phyloP scores from a whole-genome alignment of 64 coral and sea anemone species.

The Pocillopora damicornis region DNA sequence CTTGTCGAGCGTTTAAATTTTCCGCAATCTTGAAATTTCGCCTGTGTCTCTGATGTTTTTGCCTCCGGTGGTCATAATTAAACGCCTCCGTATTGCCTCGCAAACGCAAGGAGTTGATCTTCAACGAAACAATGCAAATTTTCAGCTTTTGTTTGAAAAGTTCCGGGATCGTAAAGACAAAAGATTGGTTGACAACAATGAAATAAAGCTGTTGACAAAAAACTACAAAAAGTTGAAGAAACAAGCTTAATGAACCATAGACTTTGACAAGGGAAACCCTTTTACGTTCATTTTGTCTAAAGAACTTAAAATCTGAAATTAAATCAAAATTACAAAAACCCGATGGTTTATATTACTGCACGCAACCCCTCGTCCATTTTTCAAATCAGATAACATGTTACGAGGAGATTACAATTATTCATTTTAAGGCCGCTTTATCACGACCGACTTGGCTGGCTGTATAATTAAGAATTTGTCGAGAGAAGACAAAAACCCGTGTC shows the following conservation, averaged over 20 bases:
- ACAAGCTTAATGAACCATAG: constrained; percentile 7
- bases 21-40: constrained; percentile 11
- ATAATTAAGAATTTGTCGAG: not conserved
- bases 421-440: constrained; percentile 1
- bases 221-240: constrained; percentile 17
- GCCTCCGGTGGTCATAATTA: constrained; percentile 31
- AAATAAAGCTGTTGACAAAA: constrained; percentile 6
- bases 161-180: constrained; percentile 13
- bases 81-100: not conserved
- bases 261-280: not conserved
- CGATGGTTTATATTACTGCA: not conserved
- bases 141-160: constrained; percentile 37
- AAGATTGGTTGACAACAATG: constrained; percentile 2
- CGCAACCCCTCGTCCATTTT: not conserved
- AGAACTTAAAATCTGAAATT: not conserved
- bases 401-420: constrained; percentile 19
- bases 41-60: not conserved
- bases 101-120: constrained; percentile 5
- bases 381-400: constrained; percentile 7
- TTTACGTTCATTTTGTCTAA: not conserved
- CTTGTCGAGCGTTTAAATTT: not conserved
- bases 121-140: constrained; percentile 24
- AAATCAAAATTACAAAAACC: not conserved
- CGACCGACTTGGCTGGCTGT: not conserved
- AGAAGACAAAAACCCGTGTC: not conserved